Evolutionary conservation across 2,888 invertebrate genomes (phyloP).

Genomic region (Gandaritis pyraliata): DNA sequence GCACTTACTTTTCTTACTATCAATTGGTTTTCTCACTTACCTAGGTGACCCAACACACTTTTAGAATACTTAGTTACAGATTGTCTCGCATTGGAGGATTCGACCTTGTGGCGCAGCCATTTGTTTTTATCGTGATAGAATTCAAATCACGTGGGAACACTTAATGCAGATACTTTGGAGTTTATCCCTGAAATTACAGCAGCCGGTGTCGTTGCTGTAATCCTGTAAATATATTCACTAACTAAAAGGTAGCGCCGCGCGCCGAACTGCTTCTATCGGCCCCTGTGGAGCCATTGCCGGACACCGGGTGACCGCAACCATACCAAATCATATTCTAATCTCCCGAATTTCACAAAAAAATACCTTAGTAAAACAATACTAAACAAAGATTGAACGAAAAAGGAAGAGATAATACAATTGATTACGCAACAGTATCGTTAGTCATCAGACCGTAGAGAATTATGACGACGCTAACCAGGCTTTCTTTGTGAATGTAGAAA

Average conservation of each 20-base stretch:
- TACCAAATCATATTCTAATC: constrained; percentile 54
- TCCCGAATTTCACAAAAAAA: no score
- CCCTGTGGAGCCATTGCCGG: constrained; percentile 69
- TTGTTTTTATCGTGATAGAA: constrained; percentile 19
- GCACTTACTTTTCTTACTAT: neutral
- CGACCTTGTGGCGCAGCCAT: neutral
- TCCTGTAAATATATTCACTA: constrained; percentile 78
- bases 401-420: constrained; percentile 23
- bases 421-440: constrained; percentile 35
- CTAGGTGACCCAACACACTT: neutral
- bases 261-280: constrained; percentile 51
- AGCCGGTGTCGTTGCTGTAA: constrained; percentile 63
- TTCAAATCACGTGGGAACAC: constrained; percentile 56
- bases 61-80: no score
- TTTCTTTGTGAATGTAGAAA: constrained; percentile 40
- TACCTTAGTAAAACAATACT: constrained; percentile 18
- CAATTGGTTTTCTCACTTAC: neutral
- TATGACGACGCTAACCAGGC: constrained; percentile 43
- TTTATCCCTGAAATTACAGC: constrained; percentile 72
- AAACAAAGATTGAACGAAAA: constrained; percentile 6
- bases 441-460: constrained; percentile 41
- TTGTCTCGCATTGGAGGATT: no score
- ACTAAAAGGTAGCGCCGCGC: constrained; percentile 74
- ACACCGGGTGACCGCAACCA: constrained; percentile 65
- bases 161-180: constrained; percentile 65